phyloP scores from a whole-genome alignment of 1,140 invertebrate species.

The Drosophila guanche region DNA sequence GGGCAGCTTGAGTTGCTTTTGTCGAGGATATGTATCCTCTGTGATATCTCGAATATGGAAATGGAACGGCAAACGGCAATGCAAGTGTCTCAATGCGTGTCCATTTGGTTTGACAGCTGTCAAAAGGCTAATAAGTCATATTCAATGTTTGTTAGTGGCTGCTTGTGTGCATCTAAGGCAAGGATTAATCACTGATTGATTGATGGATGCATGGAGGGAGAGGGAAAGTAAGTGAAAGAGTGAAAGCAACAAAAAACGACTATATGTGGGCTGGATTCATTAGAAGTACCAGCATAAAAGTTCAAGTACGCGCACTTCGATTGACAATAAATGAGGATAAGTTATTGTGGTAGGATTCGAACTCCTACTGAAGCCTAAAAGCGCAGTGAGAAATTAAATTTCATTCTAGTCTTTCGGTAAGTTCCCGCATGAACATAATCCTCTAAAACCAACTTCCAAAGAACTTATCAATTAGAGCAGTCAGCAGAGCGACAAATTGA shows the following conservation, averaged over 20 bases:
- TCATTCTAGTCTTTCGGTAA: background rate
- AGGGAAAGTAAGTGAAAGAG: slow-evolving; percentile 3
- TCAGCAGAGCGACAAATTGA: slow-evolving; percentile 71
- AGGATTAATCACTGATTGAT: slow-evolving; percentile 67
- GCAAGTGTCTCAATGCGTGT: slow-evolving; percentile 51
- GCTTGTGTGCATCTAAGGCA: slow-evolving; percentile 31
- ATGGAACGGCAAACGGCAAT: slow-evolving; percentile 2
- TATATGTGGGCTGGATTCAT: slow-evolving; percentile 50
- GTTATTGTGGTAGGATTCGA: too few relatives aligned
- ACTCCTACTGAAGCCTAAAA: too few relatives aligned
- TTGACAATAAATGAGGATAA: slow-evolving; percentile 13
- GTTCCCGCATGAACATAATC: background rate
- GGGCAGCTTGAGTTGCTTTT: slow-evolving; percentile 15
- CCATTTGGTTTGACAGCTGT: slow-evolving; percentile 74
- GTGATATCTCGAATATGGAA: slow-evolving; percentile 2
- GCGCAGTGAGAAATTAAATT: too few relatives aligned
- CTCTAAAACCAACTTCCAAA: background rate
- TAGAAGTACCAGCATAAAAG: slow-evolving; percentile 42
- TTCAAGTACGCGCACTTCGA: slow-evolving; percentile 15
- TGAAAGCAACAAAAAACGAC: slow-evolving; percentile 12
- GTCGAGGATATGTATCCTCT: background rate
- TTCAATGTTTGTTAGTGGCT: slow-evolving; percentile 53
- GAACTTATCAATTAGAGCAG: slow-evolving; percentile 67
- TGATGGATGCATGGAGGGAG: slow-evolving; percentile 23
- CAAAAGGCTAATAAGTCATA: slow-evolving; percentile 78